Evolutionary conservation across 2,888 invertebrate species (phyloP), one percentile per base, ranked within the genome.

Genomic region (Diaprepes abbreviatus): DNA sequence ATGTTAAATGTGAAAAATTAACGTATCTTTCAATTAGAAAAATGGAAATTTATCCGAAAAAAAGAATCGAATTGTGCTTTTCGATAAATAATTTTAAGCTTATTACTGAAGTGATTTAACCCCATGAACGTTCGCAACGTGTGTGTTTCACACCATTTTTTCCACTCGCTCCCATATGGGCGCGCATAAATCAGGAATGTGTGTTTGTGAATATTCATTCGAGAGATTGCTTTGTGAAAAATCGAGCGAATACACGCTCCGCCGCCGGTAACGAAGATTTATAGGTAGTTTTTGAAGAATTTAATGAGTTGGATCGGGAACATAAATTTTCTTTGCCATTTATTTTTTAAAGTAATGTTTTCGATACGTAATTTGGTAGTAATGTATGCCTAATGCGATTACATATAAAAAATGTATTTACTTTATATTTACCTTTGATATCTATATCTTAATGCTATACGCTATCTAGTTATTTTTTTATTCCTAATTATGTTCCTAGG

Each of bases 201-300:
- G 66, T 70, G 70, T 66, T 70, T 70, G 66, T 70, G 70, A 70
- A 70, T 70, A 70, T 69, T 70, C 70, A 70, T 70, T 65, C 64
- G 69, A 65, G 69, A 69, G 69, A 70, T 70, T 70, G 70, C 70
- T 66, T 70, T 70, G 70, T 70, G 70, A 70, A 70, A 70, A 70
- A 70, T 70, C 70, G 69, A 65, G 69, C 69, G 68, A 60, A 60
- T 59, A 60, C 69, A 59, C 69, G 69, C 52, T 69, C 52, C 50
- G 58, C 63, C 54, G 60, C 60, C 55, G 62, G 64, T 65, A 65
- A 64, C 65, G 69, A 66, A 70, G 70, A 70, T 70, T 70, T 70
- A 70, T 70, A 43, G 65, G 65, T 65, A 66, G 70, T 70, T 70
- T 70, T 70, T 70, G 70, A 70, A 50, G 55, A 66, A 66, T 70